Conservation (phyloP, 2,113 vertebrate species). For the Larimichthys crocea region DNA sequence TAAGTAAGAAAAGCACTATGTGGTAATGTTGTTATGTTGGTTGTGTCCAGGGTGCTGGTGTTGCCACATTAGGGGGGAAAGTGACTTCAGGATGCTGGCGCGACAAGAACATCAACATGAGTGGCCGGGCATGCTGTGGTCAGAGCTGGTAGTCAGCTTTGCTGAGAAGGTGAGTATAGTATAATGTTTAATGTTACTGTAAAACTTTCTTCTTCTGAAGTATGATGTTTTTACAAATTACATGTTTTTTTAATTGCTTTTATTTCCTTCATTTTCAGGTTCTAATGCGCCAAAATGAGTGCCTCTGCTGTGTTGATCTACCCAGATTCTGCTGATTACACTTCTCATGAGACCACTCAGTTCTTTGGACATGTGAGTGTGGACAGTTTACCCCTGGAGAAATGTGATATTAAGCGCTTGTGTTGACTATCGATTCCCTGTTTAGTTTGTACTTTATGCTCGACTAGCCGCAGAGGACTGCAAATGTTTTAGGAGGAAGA, state of each 20-base stretch:
- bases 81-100: slow-evolving; percentile 83
- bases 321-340: slow-evolving; percentile 73
- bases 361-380: slow-evolving; percentile 93
- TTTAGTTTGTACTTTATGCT: not conserved
- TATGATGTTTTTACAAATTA: not conserved
- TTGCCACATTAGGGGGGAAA: slow-evolving; percentile 85
- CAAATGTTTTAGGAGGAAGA: not conserved
- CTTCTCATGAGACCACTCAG: not conserved
- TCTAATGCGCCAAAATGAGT: slow-evolving; percentile 87
- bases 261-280: slow-evolving; percentile 81
- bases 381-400: not conserved
- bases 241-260: no score
- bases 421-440: not conserved
- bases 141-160: slow-evolving; percentile 88
- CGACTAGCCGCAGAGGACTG: not conserved
- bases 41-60: slow-evolving; percentile 85
- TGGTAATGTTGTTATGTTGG: no score
- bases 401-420: not conserved
- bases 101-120: slow-evolving; percentile 51
- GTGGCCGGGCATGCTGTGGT: slow-evolving; percentile 84
- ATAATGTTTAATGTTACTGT: no score
- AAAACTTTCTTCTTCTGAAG: no score
- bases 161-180: slow-evolving; percentile 90
- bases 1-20: no score
- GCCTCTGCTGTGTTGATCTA: slow-evolving; percentile 92